Base-by-base conservation (phyloP, 2,113 vertebrate species). In the Glaucomys volans region DNA sequence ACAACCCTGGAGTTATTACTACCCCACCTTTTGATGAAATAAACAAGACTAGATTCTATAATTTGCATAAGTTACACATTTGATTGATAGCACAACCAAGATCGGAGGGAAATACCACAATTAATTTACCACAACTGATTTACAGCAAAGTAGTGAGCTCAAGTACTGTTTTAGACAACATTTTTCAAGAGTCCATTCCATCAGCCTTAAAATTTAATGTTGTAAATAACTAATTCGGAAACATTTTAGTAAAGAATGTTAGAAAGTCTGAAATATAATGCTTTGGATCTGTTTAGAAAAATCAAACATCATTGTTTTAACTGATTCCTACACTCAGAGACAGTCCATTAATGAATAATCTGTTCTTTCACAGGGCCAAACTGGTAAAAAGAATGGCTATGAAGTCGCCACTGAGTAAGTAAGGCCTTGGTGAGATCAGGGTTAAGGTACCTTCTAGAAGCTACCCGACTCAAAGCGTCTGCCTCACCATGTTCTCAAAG, bases 221-320 rank as follows among this genome's bases (percentile, higher is more conserved):
- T 80, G 93, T 84, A 79, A 72, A 50, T 95, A 90, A 90, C 40
- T 22, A 57, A 92, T 69, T 92, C 80, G 67, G 47, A 92, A 94
- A 77, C 59, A 82, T 16, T 44, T 92, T 69, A 72, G 9, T 90
- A 57, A 93, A 85, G 40, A 88, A 44, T 76, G 1, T 12, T 57
- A 91, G 11, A 20, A 22, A 85, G 10, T 91, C 37, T 89, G 59
- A 44, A 91, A 84, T 71, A 40, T 2, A 80, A 28, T 85, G 24
- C 16, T 91, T 64, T 85, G 44, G 20, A 52, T 85, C 54, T 26
- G 40, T 52, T 76, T 71, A 26, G 8, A 83, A 24, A 14, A 83
- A 84, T 76, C 47, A 91, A 76, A 66, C 44, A 37, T 80, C 57
- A 95, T 24, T 57, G 30, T 54, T 62, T 62, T 92, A 79, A 87